Evolutionary conservation across 1,140 invertebrate species (phyloP), one percentile per base, ranked within the genome.

Genomic region (Danaus melanippus): DNA sequence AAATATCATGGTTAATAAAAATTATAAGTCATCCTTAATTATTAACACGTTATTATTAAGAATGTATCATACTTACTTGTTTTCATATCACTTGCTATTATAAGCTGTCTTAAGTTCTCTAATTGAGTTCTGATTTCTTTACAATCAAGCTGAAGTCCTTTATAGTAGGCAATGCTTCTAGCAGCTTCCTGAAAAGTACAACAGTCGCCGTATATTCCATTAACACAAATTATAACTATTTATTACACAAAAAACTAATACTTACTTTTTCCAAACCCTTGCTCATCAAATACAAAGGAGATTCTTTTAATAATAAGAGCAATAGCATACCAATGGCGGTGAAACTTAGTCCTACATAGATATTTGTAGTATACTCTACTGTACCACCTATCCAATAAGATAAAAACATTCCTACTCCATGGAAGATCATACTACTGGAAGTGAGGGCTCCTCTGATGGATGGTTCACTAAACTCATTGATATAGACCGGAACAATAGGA

Each of bases 391-490:
- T 11, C 0, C 71, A 2, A 45, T 76, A 79, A 0, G 75, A 73
- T 0, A 78, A 9, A 9, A 82, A 61, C 66, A 74, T 71, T 0
- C 79, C 79, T 0, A 79, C 8, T 0, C 69, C 69, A 40, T 71
- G 74, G 48, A 68, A 74, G 17, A 77, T 58, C 52, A 82, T 71
- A 7, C 66, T 54, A 8, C 55, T 46, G 0, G 76, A 71, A 0
- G 66, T 63, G 74, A 79, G 76, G 0, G 67, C 61, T 0, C 79
- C 79, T 46, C 79, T 46, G 2, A 82, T 71, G 1, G 70, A 73
- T 5, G 74, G 69, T 32, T 82, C 60, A 51, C 74, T 79, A 17
- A 78, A 66, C 57, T 82, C 79, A 8, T 70, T 62, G n/a, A 82
- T 64, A 53, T 66, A 82, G 7, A 76, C 61, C 0, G 74, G 67